Percentiles rank a stretch among this genome's conserved stretches.
phyloP scores from a whole-genome alignment of 37 sponge, comb jelly and placozoan genomes.

The Bolinopsis microptera region DNA sequence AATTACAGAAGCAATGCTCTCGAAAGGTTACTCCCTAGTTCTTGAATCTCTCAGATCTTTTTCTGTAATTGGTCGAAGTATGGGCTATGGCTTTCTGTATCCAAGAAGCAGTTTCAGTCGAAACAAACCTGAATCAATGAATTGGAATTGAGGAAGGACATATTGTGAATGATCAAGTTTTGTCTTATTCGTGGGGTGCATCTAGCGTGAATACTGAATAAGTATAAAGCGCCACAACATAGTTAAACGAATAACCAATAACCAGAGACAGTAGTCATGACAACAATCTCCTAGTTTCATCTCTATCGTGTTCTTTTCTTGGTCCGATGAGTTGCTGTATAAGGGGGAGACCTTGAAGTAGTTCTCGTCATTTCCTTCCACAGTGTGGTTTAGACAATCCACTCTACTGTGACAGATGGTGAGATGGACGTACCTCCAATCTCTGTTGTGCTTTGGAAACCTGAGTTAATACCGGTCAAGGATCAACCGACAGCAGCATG shows the following conservation, averaged over 20 bases:
- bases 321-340: slow-evolving; percentile 10
- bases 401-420: background rate
- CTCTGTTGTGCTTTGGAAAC: slow-evolving; percentile 27
- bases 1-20: slow-evolving; percentile 85
- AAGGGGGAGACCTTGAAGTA: background rate
- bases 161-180: no score
- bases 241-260: no score
- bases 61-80: background rate
- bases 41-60: slow-evolving; percentile 71
- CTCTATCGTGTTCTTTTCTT: background rate
- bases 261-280: no score
- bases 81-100: background rate
- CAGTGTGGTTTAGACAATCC: background rate
- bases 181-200: no score
- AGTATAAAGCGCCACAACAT: no score
- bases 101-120: background rate
- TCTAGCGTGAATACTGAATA: no score
- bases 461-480: no score
- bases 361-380: background rate
- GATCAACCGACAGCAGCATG: no score
- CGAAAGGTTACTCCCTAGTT: slow-evolving; percentile 86
- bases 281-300: slow-evolving; percentile 5
- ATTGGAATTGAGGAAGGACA: no score
- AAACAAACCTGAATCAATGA: slow-evolving; percentile 1
- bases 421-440: background rate